Conservation (phyloP, 2,888 invertebrate species). For the Ennomos quercinarius region DNA sequence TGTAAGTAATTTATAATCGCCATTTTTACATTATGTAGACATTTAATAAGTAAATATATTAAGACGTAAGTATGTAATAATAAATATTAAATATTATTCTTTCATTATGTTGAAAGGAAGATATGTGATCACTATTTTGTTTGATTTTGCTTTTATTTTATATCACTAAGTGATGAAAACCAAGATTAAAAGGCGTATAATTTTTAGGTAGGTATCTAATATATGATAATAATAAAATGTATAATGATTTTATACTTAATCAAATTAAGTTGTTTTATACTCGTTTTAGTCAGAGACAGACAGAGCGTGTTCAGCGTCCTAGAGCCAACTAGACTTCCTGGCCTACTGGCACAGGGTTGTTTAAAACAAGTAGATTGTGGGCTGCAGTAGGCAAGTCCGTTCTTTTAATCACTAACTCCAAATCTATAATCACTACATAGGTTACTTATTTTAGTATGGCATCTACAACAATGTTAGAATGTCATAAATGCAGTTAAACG, state of each 20-base stretch:
- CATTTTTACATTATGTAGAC: slow-evolving; percentile 50
- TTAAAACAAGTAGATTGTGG: slow-evolving; percentile 26
- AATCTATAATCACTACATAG: slow-evolving; percentile 50
- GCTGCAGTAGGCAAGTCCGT: slow-evolving; percentile 47
- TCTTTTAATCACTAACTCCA: slow-evolving; percentile 45
- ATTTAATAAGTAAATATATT: slow-evolving; percentile 18
- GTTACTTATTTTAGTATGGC: slow-evolving; percentile 48
- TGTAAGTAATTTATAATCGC: slow-evolving; percentile 48
- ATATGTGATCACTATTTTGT: slow-evolving; percentile 70
- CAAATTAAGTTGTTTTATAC: slow-evolving; percentile 62
- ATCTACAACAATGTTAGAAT: slow-evolving; percentile 50
- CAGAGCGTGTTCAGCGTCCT: slow-evolving; percentile 12
- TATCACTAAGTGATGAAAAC: slow-evolving; percentile 66
- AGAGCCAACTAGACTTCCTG: slow-evolving; percentile 19
- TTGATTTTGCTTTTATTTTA: slow-evolving; percentile 54
- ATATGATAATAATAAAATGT: slow-evolving; percentile 56
- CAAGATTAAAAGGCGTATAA: slow-evolving; percentile 51
- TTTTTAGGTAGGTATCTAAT: slow-evolving; percentile 26
- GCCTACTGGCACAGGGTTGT: slow-evolving; percentile 36
- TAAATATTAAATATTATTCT: neutral
- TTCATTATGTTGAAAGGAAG: slow-evolving; percentile 65
- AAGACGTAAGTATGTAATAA: slow-evolving; percentile 13
- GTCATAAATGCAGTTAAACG: slow-evolving; percentile 32
- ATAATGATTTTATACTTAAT: slow-evolving; percentile 72
- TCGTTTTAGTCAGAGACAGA: slow-evolving; percentile 28